Base-by-base conservation (phyloP, 2,888 invertebrate species). In the Tribolium freemani region DNA sequence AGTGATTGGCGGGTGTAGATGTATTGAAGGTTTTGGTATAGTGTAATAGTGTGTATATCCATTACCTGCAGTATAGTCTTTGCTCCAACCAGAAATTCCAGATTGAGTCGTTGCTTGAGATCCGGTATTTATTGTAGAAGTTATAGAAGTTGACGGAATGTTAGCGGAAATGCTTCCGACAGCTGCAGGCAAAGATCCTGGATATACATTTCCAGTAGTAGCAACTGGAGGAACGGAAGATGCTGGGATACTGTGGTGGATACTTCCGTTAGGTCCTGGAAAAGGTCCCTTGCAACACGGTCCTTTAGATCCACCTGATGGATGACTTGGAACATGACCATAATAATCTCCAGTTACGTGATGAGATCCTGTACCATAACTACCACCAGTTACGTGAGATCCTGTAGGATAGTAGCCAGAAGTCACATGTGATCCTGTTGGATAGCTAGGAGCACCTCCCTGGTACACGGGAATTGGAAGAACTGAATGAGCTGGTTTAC, bases 231-330 rank as follows among this genome's bases (percentile, higher is more conserved):
- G 38, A 56, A 70, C 63, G 3, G 58, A 64, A 10, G 64, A 44
- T 44, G 44, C 72, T 9, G 72, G 79, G 76, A 78, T 79, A 44
- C 77, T 77, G 8, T 78, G 75, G 57, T 78, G 60, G 13, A 79
- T 81, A 56, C 76, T 78, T 53, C 78, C 78, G 30, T 68, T 72
- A 26, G 77, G 77, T 50, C 80, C 80, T 48, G 80, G 80, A 31
- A 78, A 72, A 13, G 64, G 69, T 9, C 69, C 71, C 56, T 72
- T 69, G 11, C 71, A 69, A 53, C 58, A 72, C 16, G 51, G 45
- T 4, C 6, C 44, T 38, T 64, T 57, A 61, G 46, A 48, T 26
- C 26, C 54, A 30, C 10, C 26, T 26, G 45, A 44, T 21, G 20
- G 48, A 30, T 10, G 10, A n/a, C 16, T 53, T 9, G 21, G 16